Evolutionary conservation across 2,113 vertebrate genomes (phyloP).

Genomic region (Petaurus breviceps): DNA sequence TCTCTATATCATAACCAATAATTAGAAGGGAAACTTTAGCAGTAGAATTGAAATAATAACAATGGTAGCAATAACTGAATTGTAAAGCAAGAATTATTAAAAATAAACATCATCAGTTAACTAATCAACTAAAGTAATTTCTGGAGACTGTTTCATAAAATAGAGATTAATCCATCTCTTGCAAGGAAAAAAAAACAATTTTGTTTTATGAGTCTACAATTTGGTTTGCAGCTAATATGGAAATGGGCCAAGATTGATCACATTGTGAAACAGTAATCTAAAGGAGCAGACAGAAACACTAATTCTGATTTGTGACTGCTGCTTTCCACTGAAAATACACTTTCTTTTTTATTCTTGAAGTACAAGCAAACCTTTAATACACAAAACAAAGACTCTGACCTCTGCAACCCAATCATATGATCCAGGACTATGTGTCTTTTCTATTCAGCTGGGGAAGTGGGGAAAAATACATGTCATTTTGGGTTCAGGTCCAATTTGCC

Average conservation of each 20-base stretch:
- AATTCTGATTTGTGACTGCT: constrained; percentile 50
- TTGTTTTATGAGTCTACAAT: constrained; percentile 50
- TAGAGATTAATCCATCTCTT: constrained; percentile 43
- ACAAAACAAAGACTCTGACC: constrained; percentile 27
- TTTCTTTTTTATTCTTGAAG: constrained; percentile 34
- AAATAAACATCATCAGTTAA: constrained; percentile 55
- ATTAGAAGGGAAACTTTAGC: background rate
- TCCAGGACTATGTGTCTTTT: background rate
- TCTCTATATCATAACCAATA: background rate
- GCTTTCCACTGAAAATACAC: constrained; percentile 28
- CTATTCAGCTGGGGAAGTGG: constrained; percentile 1
- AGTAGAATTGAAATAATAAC: background rate
- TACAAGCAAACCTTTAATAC: constrained; percentile 14
- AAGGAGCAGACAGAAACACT: constrained; percentile 27
- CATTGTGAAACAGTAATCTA: constrained; percentile 56
- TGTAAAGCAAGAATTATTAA: constrained; percentile 54
- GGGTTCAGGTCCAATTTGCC: background rate
- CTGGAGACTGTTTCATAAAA: constrained; percentile 59
- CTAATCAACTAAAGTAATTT: constrained; percentile 59
- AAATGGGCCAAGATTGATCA: constrained; percentile 31
- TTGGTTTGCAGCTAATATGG: constrained; percentile 35
- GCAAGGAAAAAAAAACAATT: constrained; percentile 37
- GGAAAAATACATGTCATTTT: background rate
- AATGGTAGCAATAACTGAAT: background rate
- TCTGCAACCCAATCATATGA: background rate